These are phyloP conservation scores for Morpho helenor DNA, from an alignment of 2,888 invertebrate species.

Conservation along the genomic window DNA sequence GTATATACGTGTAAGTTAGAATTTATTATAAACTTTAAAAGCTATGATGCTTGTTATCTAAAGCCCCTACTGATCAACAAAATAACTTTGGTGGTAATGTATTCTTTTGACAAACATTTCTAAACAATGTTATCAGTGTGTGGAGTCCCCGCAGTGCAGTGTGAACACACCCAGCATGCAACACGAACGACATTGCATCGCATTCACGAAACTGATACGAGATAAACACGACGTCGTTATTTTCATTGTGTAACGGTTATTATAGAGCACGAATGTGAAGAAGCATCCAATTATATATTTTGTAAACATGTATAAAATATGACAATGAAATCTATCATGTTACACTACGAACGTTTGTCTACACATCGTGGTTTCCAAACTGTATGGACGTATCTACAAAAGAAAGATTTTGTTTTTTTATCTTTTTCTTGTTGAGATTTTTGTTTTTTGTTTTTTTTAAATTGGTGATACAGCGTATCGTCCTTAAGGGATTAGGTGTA, in stretches of 20 bases:
- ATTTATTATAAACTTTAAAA: background rate
- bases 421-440: too few species aligned
- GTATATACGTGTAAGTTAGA: too few species aligned
- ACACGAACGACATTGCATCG: constrained; percentile 15
- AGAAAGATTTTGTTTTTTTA: too few species aligned
- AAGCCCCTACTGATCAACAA: background rate
- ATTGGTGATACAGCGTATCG: too few species aligned
- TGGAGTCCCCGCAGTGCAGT: background rate
- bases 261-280: constrained; percentile 4
- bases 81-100: constrained; percentile 1
- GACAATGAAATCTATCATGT: too few species aligned
- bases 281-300: constrained; percentile 1
- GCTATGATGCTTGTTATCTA: background rate
- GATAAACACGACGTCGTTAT: constrained; percentile 19
- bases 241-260: constrained; percentile 15
- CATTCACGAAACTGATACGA: constrained; percentile 19
- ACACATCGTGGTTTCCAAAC: too few species aligned
- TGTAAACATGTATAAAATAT: background rate
- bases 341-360: too few species aligned
- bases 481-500: too few species aligned
- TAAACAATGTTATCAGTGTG: constrained; percentile 6
- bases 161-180: constrained; percentile 5
- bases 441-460: too few species aligned
- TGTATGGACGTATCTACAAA: too few species aligned
- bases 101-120: constrained; percentile 1